Base-by-base conservation (phyloP, 2,888 invertebrate genomes). In the Leptura quadrifasciata region DNA sequence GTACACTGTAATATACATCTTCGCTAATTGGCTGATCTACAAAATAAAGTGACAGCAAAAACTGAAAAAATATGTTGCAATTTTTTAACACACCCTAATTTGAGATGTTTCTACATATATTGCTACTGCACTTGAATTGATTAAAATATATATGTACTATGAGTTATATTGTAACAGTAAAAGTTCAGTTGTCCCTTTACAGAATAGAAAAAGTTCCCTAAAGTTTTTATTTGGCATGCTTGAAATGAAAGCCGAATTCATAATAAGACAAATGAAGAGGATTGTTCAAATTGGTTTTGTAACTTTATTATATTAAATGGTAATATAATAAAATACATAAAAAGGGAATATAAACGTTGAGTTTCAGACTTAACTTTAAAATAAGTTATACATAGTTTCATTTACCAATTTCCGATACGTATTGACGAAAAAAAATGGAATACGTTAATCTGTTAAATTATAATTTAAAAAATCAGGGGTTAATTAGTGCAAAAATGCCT, bases 21-120 rank as follows among this genome's bases (percentile, higher is more conserved):
- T 71, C 61, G 18, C 61, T 71, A 71, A 71, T 71, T 60, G 61
- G 71, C 61, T 52, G 8, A 27, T 47, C 57, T 57, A 69, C 35
- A 39, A 35, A 57, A 69, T 47, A 10, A 39, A 58, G 20, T 55
- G 69, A 69, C 58, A 69, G 31, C 39, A 31, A 39, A 20, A 35
- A 39, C 15, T 69, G 39, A 69, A 35, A 57, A 57, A 27, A 18
- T 39, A 17, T 12, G 63, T 63, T 20, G n/a, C 39, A 39, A 31
- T 31, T 69, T 35, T 57, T 69, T 27, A 52, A 67, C 68, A 24
- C 31, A 58, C 35, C 39, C 58, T 15, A 35, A 58, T 20, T 55
- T 31, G n/a, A 15, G 57, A 10, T 35, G 58, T 31, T 1, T 20
- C 27, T 31, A 31, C 0, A 31, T 5, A 31, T 31, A 31, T 6